Base-by-base conservation (phyloP, 2,113 vertebrate species). In the Indicator maculatus region DNA sequence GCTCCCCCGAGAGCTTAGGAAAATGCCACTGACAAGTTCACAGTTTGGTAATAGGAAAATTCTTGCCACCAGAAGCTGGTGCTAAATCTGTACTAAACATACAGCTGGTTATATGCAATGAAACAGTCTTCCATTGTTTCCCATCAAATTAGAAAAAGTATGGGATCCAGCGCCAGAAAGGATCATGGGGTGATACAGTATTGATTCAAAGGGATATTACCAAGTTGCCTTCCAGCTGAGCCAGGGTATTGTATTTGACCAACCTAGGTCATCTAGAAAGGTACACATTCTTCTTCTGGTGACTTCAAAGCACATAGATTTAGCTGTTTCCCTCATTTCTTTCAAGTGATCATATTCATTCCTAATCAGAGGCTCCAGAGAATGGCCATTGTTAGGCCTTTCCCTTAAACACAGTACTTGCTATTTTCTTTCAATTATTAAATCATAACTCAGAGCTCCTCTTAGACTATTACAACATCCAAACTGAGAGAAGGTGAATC, bases 11-110 rank as follows among this genome's bases (percentile, higher is more conserved):
- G 33, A 44, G 44, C 85, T 83, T 63, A 53, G 53, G 56, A 80
- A 93, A 73, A 85, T 52, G n/a, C 64, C 33, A 59, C 69, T 86
- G 56, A 72, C 27, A 61, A 65, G 30, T 78, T 95, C 61, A 89
- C 61, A 81, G 69, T 93, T 47, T 69, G 47, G 64, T 88, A 86
- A 72, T 72, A 58, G 86, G 84, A 89, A 92, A 86, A 88, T 74
- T 90, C 44, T 58, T 26, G 45, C 20, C 39, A 76, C 58, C 47
- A 45, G 55, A 58, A 26, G 83, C 19, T 24, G 45, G 36, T 8
- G 23, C 41, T 83, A 56, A 72, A 66, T 83, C 45, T 33, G 67
- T 44, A 18, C 39, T 75, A 70, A 86, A 65, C 24, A 72, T 31
- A 55, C 31, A 65, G 38, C 44, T 85, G 44, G 86, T 92, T 45